phyloP scores from a whole-genome alignment of 2,113 vertebrate genomes.

The Engystomops pustulosus region DNA sequence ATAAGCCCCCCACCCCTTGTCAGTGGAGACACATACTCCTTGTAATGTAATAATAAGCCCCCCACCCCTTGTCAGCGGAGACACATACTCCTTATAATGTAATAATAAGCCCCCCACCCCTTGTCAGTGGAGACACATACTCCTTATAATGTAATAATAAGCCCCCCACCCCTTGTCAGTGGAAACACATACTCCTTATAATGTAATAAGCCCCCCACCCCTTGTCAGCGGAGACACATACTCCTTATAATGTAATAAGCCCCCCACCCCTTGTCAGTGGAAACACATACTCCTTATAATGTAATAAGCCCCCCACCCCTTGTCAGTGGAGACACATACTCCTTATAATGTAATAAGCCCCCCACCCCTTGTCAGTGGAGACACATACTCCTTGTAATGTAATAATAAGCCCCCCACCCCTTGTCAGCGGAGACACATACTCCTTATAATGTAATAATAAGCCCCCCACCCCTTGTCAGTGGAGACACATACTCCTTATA shows the following conservation, averaged over 20 bases:
- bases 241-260: conserved; percentile 46
- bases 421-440: not conserved
- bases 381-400: conserved; percentile 18
- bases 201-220: too few relatives aligned
- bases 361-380: not conserved
- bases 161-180: too few relatives aligned
- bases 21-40: not conserved
- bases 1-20: too few relatives aligned
- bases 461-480: too few relatives aligned
- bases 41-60: too few relatives aligned
- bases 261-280: too few relatives aligned
- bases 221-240: not conserved
- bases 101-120: too few relatives aligned
- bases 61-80: not conserved
- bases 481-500: conserved; percentile 21
- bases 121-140: not conserved
- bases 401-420: too few relatives aligned
- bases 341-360: conserved; percentile 46
- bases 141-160: conserved; percentile 46
- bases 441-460: conserved; percentile 46
- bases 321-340: not conserved
- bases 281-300: conserved; percentile 21
- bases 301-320: too few relatives aligned
- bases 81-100: conserved; percentile 20
- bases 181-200: conserved; percentile 17